Base-by-base conservation (phyloP, 2,888 invertebrate genomes). In the Phrixothrix hirtus region DNA sequence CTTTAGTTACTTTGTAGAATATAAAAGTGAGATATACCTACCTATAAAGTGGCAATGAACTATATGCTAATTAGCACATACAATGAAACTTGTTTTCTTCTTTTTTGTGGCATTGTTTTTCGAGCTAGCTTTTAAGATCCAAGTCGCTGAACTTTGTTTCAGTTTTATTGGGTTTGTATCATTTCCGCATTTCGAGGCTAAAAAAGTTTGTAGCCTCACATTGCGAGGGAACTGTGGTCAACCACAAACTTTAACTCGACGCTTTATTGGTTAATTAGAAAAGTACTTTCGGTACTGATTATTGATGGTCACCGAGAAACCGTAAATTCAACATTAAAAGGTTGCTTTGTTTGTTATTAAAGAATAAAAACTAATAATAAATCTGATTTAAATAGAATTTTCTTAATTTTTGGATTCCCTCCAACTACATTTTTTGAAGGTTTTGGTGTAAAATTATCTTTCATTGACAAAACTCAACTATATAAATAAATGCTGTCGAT, bases 11-110 rank as follows among this genome's bases (percentile, higher is more conserved):
- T n/a, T n/a, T n/a, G n/a, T n/a, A n/a, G n/a, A n/a, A n/a, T n/a
- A n/a, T n/a, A n/a, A n/a, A n/a, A n/a, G n/a, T n/a, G n/a, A n/a
- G n/a, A 29, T n/a, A 10, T 10, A 30, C 5, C 30, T 6, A 4
- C 6, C 4, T 10, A 34, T n/a, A n/a, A 17, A 29, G 16, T 30
- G 45, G 45, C 44, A 51, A 51, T 51, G 51, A 51, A 51, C 44
- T 46, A 46, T 37, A 47, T 39, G 51, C 38, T 45, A 51, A 44
- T 51, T 51, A 44, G 39, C 34, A 32, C 42, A 39, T 42, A 37
- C 36, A 50, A 50, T 50, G 36, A 50, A 41, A 42, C 34, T 27
- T 14, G 47, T 38, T 48, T 29, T 11, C 29, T 25, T 21, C 26
- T 47, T 48, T 47, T 48, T 41, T 41, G 16, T 35, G 21, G 21